A percentile compares a stretch with the other conserved stretches of the same genome.
Evolutionary conservation across 2,113 vertebrate species (phyloP).

Genomic region (Neolamprologus brichardi): DNA sequence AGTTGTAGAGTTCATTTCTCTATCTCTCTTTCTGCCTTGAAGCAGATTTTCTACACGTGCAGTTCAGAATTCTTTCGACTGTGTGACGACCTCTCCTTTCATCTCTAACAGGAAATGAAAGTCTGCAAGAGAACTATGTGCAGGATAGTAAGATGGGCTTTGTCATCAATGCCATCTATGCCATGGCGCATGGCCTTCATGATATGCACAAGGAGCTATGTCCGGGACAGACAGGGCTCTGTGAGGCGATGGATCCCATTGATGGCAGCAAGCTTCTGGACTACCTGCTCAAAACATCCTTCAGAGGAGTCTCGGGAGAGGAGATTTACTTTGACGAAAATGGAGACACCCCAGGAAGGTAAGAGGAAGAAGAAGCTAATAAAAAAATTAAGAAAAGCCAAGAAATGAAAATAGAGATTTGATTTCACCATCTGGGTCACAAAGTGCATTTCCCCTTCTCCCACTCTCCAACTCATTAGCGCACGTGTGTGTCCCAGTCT

Average conservation of each 20-base stretch:
- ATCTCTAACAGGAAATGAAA: slow-evolving; percentile 81
- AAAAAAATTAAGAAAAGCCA: neutral
- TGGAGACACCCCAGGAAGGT: slow-evolving; percentile 97
- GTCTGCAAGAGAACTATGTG: slow-evolving; percentile 92
- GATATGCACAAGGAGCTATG: slow-evolving; percentile 91
- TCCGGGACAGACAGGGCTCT: slow-evolving; percentile 82
- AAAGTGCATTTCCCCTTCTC: neutral
- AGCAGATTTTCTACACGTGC: neutral
- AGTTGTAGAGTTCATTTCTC: neutral
- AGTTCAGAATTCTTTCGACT: neutral
- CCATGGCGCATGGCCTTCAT: slow-evolving; percentile 96
- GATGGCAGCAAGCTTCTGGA: slow-evolving; percentile 95
- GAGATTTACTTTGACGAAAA: slow-evolving; percentile 97
- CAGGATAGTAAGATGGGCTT: slow-evolving; percentile 99
- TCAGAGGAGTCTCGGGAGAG: slow-evolving; percentile 90
- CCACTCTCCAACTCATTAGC: neutral
- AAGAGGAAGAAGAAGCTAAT: neutral
- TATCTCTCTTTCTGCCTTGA: neutral
- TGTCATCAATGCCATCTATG: slow-evolving; percentile 98
- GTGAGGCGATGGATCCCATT: slow-evolving; percentile 93
- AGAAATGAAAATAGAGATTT: neutral
- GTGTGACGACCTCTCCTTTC: neutral
- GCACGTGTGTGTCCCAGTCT: neutral
- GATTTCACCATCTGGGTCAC: neutral
- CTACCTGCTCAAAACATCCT: slow-evolving; percentile 90